Conservation (phyloP, 2,888 invertebrate genomes). For the Apamea anceps region DNA sequence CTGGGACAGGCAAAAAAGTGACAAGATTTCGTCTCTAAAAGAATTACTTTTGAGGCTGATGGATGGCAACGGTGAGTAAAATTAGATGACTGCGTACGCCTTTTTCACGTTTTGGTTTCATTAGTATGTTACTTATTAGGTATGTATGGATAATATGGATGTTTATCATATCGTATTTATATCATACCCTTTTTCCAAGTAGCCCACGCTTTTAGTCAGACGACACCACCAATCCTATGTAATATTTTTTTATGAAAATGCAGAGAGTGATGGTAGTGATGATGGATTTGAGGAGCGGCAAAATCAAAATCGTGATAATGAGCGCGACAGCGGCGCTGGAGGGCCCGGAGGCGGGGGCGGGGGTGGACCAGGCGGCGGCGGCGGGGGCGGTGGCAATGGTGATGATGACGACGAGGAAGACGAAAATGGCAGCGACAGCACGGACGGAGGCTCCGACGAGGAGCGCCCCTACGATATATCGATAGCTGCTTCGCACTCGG, state of each 20-base stretch:
- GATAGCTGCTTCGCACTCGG: slow-evolving; percentile 84
- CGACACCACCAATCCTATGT: background rate
- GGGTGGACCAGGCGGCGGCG: slow-evolving; percentile 4
- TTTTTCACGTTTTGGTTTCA: slow-evolving; percentile 1
- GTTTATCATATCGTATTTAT: background rate
- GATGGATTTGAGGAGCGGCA: slow-evolving; percentile 30
- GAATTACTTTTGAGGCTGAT: slow-evolving; percentile 72
- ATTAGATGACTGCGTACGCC: slow-evolving; percentile 1
- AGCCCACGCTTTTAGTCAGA: background rate
- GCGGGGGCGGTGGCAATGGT: slow-evolving; percentile 12
- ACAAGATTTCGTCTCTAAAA: slow-evolving; percentile 72
- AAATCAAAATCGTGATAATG: slow-evolving; percentile 22
- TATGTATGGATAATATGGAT: background rate
- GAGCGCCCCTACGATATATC: slow-evolving; percentile 81
- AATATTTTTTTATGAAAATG: slow-evolving; percentile 1
- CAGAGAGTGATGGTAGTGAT: slow-evolving; percentile 55
- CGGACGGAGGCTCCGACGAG: slow-evolving; percentile 69
- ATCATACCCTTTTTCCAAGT: background rate
- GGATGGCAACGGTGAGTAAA: slow-evolving; percentile 75
- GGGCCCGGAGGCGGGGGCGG: background rate
- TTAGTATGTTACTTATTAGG: background rate
- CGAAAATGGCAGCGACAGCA: slow-evolving; percentile 33
- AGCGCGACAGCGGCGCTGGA: slow-evolving; percentile 30
- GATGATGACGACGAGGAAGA: slow-evolving; percentile 33
- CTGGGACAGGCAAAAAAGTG: slow-evolving; percentile 39